Conservation (phyloP, 2,113 vertebrate genomes). For the Mesitornis unicolor region DNA sequence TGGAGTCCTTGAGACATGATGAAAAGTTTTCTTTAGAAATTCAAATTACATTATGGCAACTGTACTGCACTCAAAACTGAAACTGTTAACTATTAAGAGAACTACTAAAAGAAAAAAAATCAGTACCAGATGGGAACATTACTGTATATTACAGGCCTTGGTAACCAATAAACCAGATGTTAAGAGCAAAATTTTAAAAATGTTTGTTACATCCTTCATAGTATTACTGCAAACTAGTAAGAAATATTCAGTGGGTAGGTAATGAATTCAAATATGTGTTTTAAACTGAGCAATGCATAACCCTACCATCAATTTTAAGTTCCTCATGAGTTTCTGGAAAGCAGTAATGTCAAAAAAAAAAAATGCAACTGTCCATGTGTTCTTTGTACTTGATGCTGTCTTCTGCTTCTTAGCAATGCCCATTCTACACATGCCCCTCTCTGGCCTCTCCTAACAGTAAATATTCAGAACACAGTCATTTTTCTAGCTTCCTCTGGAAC, state of each 20-base stretch:
- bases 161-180: neutral
- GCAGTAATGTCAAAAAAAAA: neutral
- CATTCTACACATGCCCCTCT: neutral
- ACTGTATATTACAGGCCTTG: neutral
- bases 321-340: neutral
- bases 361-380: neutral
- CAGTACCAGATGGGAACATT: neutral
- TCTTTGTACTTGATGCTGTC: neutral
- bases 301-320: neutral
- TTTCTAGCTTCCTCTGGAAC: neutral
- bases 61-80: neutral
- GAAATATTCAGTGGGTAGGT: neutral
- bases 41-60: neutral
- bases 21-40: neutral
- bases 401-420: neutral
- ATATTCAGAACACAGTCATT: neutral
- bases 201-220: neutral
- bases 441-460: neutral
- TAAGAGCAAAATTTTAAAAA: neutral
- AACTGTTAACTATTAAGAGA: neutral
- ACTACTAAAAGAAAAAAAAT: neutral
- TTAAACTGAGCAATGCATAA: neutral
- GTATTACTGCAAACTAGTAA: neutral
- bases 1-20: neutral
- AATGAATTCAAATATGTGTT: neutral